A percentile compares a stretch with the other conserved stretches of the same genome.
phyloP scores from a whole-genome alignment of 2,888 invertebrate species.

The Dromius quadrimaculatus region DNA sequence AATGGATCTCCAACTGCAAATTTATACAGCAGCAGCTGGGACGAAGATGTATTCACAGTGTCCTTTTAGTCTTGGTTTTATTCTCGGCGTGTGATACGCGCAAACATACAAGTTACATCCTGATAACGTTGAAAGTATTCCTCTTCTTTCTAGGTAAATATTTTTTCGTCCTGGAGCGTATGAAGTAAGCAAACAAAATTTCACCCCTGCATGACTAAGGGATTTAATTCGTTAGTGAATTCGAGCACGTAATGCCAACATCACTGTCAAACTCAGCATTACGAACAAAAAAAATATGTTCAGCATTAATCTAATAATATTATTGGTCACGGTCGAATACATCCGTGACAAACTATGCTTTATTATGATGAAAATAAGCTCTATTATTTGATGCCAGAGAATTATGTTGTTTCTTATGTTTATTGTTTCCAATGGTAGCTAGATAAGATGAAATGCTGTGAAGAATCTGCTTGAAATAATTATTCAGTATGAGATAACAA shows the following conservation, averaged over 20 bases:
- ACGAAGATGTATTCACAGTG: no score
- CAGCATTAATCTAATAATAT: conserved; percentile 12
- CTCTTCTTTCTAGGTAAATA: conserved; percentile 14
- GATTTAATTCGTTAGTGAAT: conserved; percentile 22
- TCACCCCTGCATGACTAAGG: conserved; percentile 24
- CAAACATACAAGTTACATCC: neutral
- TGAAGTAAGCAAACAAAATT: conserved; percentile 35
- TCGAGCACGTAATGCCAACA: conserved; percentile 23
- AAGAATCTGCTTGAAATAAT: conserved; percentile 19
- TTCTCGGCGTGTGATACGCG: no score
- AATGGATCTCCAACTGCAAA: no score
- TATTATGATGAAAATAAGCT: conserved; percentile 24
- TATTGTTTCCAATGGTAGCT: conserved; percentile 15
- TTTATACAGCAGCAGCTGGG: no score
- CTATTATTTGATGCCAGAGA: conserved; percentile 8
- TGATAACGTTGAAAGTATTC: conserved; percentile 2
- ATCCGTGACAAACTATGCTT: conserved; percentile 13
- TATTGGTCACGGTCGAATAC: conserved; percentile 14
- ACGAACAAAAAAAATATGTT: conserved; percentile 4
- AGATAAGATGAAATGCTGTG: conserved; percentile 28
- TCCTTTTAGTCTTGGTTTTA: no score
- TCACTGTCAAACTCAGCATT: conserved; percentile 15
- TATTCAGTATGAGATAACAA: neutral
- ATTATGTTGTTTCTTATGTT: conserved; percentile 18
- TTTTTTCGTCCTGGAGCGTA: conserved; percentile 12